Percentiles rank a stretch among this genome's conserved stretches.
phyloP scores from a whole-genome alignment of 1,140 invertebrate genomes.

The Drosophila miranda region DNA sequence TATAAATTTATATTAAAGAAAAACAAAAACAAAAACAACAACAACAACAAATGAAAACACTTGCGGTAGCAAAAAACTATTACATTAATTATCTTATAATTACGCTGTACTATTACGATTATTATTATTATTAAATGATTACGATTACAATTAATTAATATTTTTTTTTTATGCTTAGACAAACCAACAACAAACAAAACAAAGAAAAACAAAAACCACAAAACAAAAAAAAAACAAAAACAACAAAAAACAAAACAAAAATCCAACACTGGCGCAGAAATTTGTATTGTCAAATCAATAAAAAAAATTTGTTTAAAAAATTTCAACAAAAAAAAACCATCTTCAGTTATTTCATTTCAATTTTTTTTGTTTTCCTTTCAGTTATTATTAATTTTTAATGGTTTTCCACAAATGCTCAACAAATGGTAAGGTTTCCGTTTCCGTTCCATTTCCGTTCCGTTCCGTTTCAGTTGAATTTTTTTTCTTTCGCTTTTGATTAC shows the following conservation, averaged over 20 bases:
- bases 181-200: conserved; percentile 54
- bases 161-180: conserved; percentile 61
- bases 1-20: conserved; percentile 56
- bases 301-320: conserved; percentile 73
- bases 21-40: conserved; percentile 23
- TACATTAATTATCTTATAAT: conserved; percentile 78
- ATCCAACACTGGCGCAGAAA: conserved; percentile 67
- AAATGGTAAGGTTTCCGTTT: conserved; percentile 12
- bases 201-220: conserved; percentile 54
- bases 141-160: conserved; percentile 62
- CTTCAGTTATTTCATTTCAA: conserved; percentile 55
- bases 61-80: conserved; percentile 80
- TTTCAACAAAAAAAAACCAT: conserved; percentile 38
- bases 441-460: no score
- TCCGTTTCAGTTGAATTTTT: conserved; percentile 10
- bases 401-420: not conserved
- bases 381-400: conserved; percentile 30
- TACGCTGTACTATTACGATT: conserved; percentile 77
- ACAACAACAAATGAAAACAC: conserved; percentile 41
- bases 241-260: conserved; percentile 29
- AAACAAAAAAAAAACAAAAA: conserved; percentile 22
- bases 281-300: conserved; percentile 79
- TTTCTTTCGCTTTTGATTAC: conserved; percentile 13
- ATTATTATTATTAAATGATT: conserved; percentile 68
- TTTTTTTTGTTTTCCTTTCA: conserved; percentile 26